Percentiles rank a stretch among this genome's conserved stretches.
Evolutionary conservation across 53 echinoderm and acorn worm genomes (phyloP).

Genomic region (Hippasteria phrygiana): DNA sequence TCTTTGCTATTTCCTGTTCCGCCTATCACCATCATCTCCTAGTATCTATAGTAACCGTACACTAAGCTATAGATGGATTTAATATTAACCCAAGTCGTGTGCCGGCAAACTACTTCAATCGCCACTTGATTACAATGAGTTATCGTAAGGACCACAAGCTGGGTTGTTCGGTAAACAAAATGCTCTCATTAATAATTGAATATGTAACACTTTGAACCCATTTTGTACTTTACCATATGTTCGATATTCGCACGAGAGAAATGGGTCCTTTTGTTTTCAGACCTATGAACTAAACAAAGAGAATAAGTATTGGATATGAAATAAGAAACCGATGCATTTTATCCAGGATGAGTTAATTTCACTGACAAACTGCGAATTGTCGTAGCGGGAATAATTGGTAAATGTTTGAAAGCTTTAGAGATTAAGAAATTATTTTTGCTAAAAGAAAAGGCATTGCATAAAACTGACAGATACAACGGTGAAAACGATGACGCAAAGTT

Average conservation of each 20-base stretch:
- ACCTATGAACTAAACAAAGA: neutral
- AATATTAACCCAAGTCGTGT: constrained; percentile 55
- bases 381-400: too few relatives aligned
- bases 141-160: neutral
- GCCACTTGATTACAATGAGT: constrained; percentile 6
- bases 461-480: too few relatives aligned
- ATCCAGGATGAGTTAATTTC: neutral
- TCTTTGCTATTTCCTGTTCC: constrained; percentile 15
- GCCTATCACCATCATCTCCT: neutral
- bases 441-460: too few relatives aligned
- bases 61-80: neutral
- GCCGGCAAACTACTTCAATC: constrained; percentile 35
- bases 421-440: too few relatives aligned
- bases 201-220: constrained; percentile 34
- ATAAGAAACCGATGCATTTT: neutral
- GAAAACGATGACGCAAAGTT: too few relatives aligned
- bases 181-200: constrained; percentile 12
- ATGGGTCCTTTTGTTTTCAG: neutral
- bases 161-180: constrained; percentile 19
- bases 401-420: too few relatives aligned
- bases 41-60: neutral
- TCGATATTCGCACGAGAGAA: neutral
- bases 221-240: constrained; percentile 42
- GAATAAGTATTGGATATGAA: too few relatives aligned
- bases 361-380: neutral